Evolutionary conservation across 1,140 invertebrate species (phyloP).

Genomic region (Drusus annulatus): DNA sequence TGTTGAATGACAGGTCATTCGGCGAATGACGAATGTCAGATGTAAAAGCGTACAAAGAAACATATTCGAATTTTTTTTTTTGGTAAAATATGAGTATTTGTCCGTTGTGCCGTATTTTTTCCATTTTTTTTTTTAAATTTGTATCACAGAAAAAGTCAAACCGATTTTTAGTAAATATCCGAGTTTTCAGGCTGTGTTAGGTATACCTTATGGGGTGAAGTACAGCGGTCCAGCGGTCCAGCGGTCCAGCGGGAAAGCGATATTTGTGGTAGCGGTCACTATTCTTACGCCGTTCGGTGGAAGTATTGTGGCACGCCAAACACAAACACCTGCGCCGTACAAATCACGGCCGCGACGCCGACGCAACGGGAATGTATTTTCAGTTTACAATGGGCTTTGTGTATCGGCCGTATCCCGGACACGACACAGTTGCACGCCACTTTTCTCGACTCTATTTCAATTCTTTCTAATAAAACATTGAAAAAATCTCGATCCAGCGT

Average conservation of each 20-base stretch:
- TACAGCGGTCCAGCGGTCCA: not conserved
- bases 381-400: slow-evolving; percentile 52
- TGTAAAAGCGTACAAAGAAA: no score
- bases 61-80: no score
- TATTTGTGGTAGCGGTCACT: not conserved
- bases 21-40: no score
- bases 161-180: no score
- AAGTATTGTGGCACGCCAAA: not conserved
- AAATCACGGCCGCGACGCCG: slow-evolving; percentile 45
- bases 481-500: slow-evolving; percentile 2
- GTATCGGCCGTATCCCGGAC: slow-evolving; percentile 9
- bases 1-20: no score
- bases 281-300: slow-evolving; percentile 1
- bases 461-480: slow-evolving; percentile 43
- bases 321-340: slow-evolving; percentile 31
- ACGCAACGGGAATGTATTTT: slow-evolving; percentile 56
- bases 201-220: no score
- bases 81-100: no score
- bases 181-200: no score
- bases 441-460: slow-evolving; percentile 49
- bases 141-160: no score
- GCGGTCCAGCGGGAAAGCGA: not conserved
- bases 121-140: no score
- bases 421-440: slow-evolving; percentile 32
- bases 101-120: no score